A percentile compares a stretch with the other conserved stretches of the same genome.
Evolutionary conservation across 2,113 vertebrate species (phyloP).

Genomic region (Cyprinus carpio): DNA sequence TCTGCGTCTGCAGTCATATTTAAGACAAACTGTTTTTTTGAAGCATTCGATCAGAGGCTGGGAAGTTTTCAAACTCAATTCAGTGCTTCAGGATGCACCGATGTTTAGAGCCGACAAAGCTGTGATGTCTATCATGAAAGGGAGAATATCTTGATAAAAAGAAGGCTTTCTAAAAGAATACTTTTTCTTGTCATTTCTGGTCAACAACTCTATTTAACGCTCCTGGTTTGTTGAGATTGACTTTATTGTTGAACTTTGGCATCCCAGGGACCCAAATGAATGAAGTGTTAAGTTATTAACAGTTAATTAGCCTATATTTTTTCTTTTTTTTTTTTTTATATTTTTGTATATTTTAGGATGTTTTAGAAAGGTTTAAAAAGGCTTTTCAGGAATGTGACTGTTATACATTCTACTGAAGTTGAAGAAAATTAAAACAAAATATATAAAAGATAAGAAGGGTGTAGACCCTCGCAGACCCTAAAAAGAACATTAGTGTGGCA

Average conservation of each 20-base stretch:
- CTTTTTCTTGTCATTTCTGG: not conserved
- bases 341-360: too few relatives aligned
- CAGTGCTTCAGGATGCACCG: not conserved
- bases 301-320: not conserved
- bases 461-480: too few relatives aligned
- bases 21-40: not conserved
- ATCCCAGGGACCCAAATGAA: not conserved
- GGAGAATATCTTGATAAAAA: not conserved
- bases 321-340: not conserved
- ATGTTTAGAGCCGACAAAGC: not conserved
- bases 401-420: too few relatives aligned
- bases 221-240: not conserved
- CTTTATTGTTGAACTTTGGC: not conserved
- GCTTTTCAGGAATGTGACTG: too few relatives aligned
- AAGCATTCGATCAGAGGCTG: conserved; percentile 28
- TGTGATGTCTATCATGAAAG: not conserved
- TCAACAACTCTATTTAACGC: not conserved
- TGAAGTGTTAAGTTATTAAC: not conserved
- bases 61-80: conserved; percentile 13
- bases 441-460: too few relatives aligned
- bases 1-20: not conserved
- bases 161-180: not conserved
- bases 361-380: too few relatives aligned
- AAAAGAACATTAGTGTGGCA: too few relatives aligned
- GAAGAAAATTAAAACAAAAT: too few relatives aligned